Conservation (phyloP, 2,113 vertebrate species). For the Camelus bactrianus region DNA sequence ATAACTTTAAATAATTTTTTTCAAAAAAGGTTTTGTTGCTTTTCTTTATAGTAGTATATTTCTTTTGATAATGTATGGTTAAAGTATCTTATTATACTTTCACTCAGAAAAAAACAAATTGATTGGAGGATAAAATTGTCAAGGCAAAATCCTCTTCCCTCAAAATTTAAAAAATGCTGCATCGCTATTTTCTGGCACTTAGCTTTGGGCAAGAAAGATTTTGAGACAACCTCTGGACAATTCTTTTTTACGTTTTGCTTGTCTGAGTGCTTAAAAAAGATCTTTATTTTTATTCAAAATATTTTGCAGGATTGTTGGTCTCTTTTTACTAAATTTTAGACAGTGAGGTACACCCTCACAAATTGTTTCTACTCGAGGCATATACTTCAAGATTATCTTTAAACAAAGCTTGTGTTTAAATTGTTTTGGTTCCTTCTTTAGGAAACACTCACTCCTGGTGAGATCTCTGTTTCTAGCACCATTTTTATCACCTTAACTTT, state of each 20-base stretch:
- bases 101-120: neutral
- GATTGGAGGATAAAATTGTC: neutral
- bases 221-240: neutral
- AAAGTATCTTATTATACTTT: neutral
- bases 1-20: neutral
- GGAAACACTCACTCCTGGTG: neutral
- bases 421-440: neutral
- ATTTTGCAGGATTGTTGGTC: neutral
- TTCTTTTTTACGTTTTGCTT: neutral
- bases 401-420: neutral
- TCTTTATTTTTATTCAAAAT: slow-evolving; percentile 11
- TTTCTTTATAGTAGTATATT: neutral
- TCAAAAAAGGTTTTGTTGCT: neutral
- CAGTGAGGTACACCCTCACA: neutral
- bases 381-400: neutral
- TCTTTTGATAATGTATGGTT: neutral
- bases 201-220: neutral
- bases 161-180: neutral
- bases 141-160: neutral
- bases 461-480: neutral
- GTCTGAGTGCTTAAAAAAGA: neutral
- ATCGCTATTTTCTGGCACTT: neutral
- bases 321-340: slow-evolving; percentile 4
- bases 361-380: neutral
- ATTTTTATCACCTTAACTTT: neutral